phyloP scores from a whole-genome alignment of 2,113 vertebrate genomes.

The Pongo pygmaeus region DNA sequence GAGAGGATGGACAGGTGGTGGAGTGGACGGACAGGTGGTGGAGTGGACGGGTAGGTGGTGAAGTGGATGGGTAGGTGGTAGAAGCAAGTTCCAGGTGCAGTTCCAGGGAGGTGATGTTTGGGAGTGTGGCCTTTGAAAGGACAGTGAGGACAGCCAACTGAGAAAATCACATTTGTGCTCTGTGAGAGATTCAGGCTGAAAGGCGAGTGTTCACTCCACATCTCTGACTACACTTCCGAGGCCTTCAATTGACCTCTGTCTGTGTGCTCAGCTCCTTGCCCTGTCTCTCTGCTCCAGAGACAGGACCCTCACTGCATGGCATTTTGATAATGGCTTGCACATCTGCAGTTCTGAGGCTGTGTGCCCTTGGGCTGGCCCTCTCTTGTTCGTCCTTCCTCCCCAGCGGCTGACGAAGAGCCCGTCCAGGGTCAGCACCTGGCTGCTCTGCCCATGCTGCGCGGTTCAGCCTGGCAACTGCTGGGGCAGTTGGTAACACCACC shows the following conservation, averaged over 20 bases:
- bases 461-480: background rate
- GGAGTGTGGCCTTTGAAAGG: background rate
- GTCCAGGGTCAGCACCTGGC: too few species aligned
- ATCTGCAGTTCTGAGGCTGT: too few species aligned
- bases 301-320: too few species aligned
- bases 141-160: too few species aligned
- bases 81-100: too few species aligned
- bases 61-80: too few species aligned
- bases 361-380: too few species aligned
- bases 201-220: background rate
- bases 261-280: background rate
- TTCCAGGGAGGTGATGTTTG: background rate
- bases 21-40: rapidly evolving
- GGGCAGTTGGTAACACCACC: background rate
- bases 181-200: background rate
- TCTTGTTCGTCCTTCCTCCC: background rate
- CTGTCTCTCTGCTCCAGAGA: too few species aligned
- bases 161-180: rapidly evolving
- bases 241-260: background rate
- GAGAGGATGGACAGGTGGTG: rapidly evolving
- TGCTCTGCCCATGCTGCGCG: rapidly evolving
- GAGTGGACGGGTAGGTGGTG: too few species aligned
- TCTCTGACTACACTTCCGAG: too few species aligned
- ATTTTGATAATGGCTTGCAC: too few species aligned
- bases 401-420: background rate